Percentiles rank a stretch among this genome's conserved stretches.
phyloP scores from a whole-genome alignment of 2,797 vertebrate genomes.

The Enoplosus armatus region DNA sequence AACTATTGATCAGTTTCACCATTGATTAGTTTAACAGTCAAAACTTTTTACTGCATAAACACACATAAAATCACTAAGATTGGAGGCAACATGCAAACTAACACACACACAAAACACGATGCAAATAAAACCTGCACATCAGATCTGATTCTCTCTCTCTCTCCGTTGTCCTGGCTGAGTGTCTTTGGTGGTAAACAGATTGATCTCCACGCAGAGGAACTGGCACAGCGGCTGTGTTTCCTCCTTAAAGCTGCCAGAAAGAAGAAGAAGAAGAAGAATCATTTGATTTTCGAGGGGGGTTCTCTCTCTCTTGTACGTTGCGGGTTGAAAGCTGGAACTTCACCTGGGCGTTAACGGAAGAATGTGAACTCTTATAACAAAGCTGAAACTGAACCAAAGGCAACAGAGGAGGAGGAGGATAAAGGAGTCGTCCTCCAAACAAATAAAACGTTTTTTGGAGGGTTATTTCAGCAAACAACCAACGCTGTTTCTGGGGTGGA shows the following conservation, averaged over 20 bases:
- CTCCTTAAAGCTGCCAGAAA: constrained; percentile 44
- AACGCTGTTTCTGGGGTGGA: too few relatives aligned
- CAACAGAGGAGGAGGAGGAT: not conserved
- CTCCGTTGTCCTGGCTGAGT: not conserved
- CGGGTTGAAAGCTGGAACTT: constrained; percentile 31
- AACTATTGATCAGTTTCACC: constrained; percentile 52
- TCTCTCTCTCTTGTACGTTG: not conserved
- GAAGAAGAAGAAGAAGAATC: constrained; percentile 5
- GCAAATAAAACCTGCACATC: constrained; percentile 25
- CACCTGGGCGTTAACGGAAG: constrained; percentile 33
- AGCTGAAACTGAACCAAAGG: constrained; percentile 15
- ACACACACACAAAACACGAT: not conserved
- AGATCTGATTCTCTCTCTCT: constrained; percentile 1
- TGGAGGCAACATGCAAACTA: not conserved
- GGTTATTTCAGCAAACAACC: too few relatives aligned
- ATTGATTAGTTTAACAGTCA: constrained; percentile 42
- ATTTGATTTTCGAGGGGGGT: constrained; percentile 15
- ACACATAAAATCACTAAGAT: not conserved
- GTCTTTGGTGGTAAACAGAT: constrained; percentile 38
- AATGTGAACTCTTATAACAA: constrained; percentile 36
- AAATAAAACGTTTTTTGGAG: not conserved
- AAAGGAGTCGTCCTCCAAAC: not conserved
- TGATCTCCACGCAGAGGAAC: constrained; percentile 42
- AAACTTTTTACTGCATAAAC: constrained; percentile 1
- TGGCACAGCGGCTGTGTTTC: constrained; percentile 47